Evolutionary conservation across 2,888 invertebrate genomes (phyloP), one percentile per base, ranked within the genome.

Genomic region (Apamea sordens): DNA sequence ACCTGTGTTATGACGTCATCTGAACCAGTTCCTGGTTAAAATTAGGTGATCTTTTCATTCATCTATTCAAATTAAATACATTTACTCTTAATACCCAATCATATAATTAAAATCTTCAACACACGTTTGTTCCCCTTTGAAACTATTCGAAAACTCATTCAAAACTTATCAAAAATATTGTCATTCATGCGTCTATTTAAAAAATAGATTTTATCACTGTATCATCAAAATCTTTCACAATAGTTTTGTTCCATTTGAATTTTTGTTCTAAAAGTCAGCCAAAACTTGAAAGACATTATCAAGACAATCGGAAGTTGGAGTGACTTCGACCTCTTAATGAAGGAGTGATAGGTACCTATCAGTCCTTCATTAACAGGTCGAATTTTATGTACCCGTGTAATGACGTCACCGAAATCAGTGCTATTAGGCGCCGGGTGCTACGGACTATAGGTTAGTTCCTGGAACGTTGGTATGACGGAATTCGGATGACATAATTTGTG

Each of bases 331-430:
- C 59, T 59, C 61, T 63, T 74, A 83, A 79, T 69, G 56, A 76
- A 73, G 36, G 67, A 18, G 36, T 50, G n/a, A 59, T 15, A 64
- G 28, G 36, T 74, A 41, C 64, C 24, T 63, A n/a, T n/a, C n/a
- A n/a, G n/a, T n/a, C n/a, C n/a, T n/a, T n/a, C n/a, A n/a, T n/a
- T n/a, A n/a, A n/a, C n/a, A n/a, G n/a, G n/a, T n/a, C n/a, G n/a
- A n/a, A n/a, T n/a, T n/a, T n/a, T n/a, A n/a, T n/a, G n/a, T n/a
- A n/a, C n/a, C 24, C 56, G 18, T 56, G 50, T 73, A 65, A 78
- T 71, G 75, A 73, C 70, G 76, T 81, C 84, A 78, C 73, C 6
- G 36, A 53, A 84, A 67, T 74, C 68, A 71, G 18, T 63, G 65
- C 67, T 69, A 73, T 56, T 80, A 79, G 65, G n/a, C 41, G 63